Evolutionary conservation across 1,140 invertebrate genomes (phyloP).

Genomic region (Drosophila azteca): DNA sequence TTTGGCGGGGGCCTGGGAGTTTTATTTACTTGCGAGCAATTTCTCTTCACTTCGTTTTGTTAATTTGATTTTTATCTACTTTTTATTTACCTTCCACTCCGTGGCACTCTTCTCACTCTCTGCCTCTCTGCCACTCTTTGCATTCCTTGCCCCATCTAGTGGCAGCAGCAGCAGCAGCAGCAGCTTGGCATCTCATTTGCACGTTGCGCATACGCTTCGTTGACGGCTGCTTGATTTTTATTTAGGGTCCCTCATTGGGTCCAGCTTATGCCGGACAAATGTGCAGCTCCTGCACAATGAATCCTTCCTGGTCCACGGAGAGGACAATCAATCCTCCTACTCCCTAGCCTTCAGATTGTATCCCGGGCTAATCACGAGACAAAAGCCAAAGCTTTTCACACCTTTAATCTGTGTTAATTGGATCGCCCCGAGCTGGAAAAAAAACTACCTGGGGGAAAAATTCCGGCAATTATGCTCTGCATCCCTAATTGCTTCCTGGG

Average conservation of each 20-base stretch:
- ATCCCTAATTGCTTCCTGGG: conserved; percentile 74
- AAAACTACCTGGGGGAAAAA: conserved; percentile 44
- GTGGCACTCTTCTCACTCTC: conserved; percentile 3
- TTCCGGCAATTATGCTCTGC: conserved; percentile 74
- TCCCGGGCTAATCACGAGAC: conserved; percentile 42
- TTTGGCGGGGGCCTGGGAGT: conserved; percentile 54
- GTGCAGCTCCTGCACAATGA: background rate
- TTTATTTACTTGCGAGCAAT: conserved; percentile 74
- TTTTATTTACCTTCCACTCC: conserved; percentile 67
- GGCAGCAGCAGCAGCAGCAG: background rate
- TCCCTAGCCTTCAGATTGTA: background rate
- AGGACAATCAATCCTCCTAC: too few relatives aligned
- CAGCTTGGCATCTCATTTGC: conserved; percentile 56
- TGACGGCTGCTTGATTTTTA: conserved; percentile 59
- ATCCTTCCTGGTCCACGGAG: too few relatives aligned
- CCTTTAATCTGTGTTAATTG: conserved; percentile 49
- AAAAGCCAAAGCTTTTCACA: conserved; percentile 60
- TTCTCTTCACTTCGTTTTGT: conserved; percentile 61
- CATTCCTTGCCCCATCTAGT: too few relatives aligned
- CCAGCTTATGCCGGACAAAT: conserved; percentile 1
- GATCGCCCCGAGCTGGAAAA: background rate
- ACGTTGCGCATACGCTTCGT: conserved; percentile 59
- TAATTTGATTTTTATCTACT: conserved; percentile 81
- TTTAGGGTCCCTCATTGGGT: conserved; percentile 58
- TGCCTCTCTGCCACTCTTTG: too few relatives aligned